Base-by-base conservation (phyloP, 2,797 vertebrate species). In the Poecilia gillii region DNA sequence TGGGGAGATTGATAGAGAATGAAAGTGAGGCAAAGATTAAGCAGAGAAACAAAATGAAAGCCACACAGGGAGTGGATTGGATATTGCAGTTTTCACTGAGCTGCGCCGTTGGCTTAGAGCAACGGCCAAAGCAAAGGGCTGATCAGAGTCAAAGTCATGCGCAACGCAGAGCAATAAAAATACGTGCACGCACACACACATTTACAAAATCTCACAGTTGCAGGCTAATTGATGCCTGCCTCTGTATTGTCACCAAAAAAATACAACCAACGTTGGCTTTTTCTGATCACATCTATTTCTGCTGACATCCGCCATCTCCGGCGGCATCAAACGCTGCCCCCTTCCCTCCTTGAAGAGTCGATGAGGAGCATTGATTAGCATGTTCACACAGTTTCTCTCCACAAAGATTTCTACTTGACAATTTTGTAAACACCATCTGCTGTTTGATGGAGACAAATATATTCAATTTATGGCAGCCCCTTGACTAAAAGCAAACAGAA, bases 391-490 rank as follows among this genome's bases (percentile, higher is more conserved):
- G 86, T 88, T 78, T 77, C 75, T 28, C 72, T 72, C 85, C 73
- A 72, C 62, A 43, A 73, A 47, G 79, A 87, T 85, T 73, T 79
- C 23, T 53, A 84, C 72, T 81, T 87, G 90, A 89, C 87, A 80
- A 83, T 83, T 86, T 87, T 84, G 77, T 90, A 84, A 85, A 81
- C 78, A 82, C 70, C 76, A 59, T 89, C 18, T 20, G 73, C 76
- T 70, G 57, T 86, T 90, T 90, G 87, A 91, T 86, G 75, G 73
- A 88, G 84, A 87, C 80, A 90, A 90, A 89, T 87, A 83, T 87
- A 85, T 93, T 90, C 76, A 82, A 85, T 91, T 88, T 75, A 84
- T 82, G 81, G 71, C 83, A 84, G 62, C 79, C 71, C 83, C 92
- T 87, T 87, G 86, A 88, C 76, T 78, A 85, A 86, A 53, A 85